These are phyloP conservation scores for Paguma larvata DNA, from an alignment of 2,797 vertebrate species.

Conservation along the genomic window DNA sequence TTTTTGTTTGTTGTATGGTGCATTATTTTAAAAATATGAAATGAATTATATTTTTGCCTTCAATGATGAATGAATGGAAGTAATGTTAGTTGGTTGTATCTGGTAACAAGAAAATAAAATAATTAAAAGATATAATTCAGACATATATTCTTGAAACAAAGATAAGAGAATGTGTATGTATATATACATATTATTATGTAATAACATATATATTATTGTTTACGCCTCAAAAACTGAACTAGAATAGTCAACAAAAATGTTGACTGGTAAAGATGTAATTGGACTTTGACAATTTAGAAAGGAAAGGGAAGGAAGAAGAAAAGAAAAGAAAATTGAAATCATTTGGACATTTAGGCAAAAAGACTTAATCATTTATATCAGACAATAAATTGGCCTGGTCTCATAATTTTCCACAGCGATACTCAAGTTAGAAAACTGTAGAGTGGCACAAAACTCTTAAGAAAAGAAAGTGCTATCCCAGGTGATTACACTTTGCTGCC, in stretches of 20 bases:
- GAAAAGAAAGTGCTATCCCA: neutral
- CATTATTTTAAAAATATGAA: slow-evolving; percentile 38
- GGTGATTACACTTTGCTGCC: neutral
- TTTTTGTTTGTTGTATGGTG: neutral
- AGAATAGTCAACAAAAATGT: neutral
- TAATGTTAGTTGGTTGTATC: neutral
- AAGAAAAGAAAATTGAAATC: neutral
- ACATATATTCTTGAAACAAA: slow-evolving; percentile 7
- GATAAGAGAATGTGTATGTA: neutral
- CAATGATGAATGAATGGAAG: neutral
- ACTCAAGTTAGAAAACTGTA: neutral
- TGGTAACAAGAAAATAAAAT: slow-evolving; percentile 38
- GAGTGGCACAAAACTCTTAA: neutral
- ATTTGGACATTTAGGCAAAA: neutral
- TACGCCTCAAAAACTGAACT: slow-evolving; percentile 32
- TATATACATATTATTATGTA: neutral
- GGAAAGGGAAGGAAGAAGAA: neutral
- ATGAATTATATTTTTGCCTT: slow-evolving; percentile 2
- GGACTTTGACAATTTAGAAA: neutral
- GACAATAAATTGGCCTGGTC: neutral
- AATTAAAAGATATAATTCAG: slow-evolving; percentile 29
- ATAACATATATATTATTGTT: neutral
- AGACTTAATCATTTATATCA: neutral
- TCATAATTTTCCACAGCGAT: neutral
- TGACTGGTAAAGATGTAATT: neutral